Evolutionary conservation across 2,797 vertebrate genomes (phyloP).

Genomic region (Trichosurus vulpecula): DNA sequence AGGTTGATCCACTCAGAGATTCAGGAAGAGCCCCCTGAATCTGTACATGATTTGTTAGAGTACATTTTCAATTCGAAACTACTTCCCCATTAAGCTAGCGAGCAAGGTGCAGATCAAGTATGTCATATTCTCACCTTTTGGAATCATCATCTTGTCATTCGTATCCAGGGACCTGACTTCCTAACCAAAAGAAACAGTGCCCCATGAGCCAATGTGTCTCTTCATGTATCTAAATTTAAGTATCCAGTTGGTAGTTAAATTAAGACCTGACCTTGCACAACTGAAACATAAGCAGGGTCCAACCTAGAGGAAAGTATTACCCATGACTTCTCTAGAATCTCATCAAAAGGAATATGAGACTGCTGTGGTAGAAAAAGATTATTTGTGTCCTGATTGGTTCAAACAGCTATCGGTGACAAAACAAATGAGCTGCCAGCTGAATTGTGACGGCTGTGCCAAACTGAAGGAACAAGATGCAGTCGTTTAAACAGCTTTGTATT

Average conservation of each 20-base stretch:
- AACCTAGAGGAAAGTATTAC: slow-evolving; percentile 81
- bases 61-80: slow-evolving; percentile 65
- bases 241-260: slow-evolving; percentile 90
- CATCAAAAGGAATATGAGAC: slow-evolving; percentile 81
- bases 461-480: slow-evolving; percentile 34
- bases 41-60: slow-evolving; percentile 56
- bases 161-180: slow-evolving; percentile 83
- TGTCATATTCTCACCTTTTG: slow-evolving; percentile 86
- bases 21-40: slow-evolving; percentile 55
- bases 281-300: slow-evolving; percentile 82
- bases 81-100: slow-evolving; percentile 67
- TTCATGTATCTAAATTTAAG: slow-evolving; percentile 89
- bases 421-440: slow-evolving; percentile 67
- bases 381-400: slow-evolving; percentile 77
- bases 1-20: slow-evolving; percentile 62
- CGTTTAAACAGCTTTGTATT: not conserved
- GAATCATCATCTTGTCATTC: slow-evolving; percentile 82
- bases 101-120: slow-evolving; percentile 71
- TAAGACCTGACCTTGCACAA: slow-evolving; percentile 91
- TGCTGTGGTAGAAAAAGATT: slow-evolving; percentile 76
- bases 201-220: slow-evolving; percentile 81
- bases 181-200: slow-evolving; percentile 80
- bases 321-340: slow-evolving; percentile 83
- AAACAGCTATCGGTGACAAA: slow-evolving; percentile 77
- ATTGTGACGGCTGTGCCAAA: not conserved